Base-by-base conservation (phyloP, 2,888 invertebrate genomes). In the Malacosoma neustria region DNA sequence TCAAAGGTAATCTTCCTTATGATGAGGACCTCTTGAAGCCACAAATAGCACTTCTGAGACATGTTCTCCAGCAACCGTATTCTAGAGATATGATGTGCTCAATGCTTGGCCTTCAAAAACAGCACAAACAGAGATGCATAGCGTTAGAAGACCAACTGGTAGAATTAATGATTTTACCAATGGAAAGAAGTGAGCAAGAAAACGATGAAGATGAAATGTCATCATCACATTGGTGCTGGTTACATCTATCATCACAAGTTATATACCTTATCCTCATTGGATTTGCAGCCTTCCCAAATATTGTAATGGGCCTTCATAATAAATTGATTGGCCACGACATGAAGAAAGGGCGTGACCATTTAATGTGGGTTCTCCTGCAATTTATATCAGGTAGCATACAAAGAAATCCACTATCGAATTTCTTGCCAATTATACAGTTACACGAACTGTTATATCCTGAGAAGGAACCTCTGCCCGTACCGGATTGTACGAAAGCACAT, bases 281-380 rank as follows among this genome's bases (percentile, higher is more conserved):
- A 63, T 96, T 96, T 73, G 96, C 96, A 1, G 94, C 93, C 46
- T 98, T 98, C 63, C 94, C 96, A 22, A 95, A 95, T 61, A 94
- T 98, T 61, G 96, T 98, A 0, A 89, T 93, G 84, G 92, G 95
- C 0, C 87, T 98, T 22, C 94, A 96, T 67, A 93, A 94, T 40
- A 95, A 94, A 84, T 72, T 95, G 29, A 89, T 92, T 32, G 92
- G 92, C 4, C 88, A 93, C 49, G 95, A 96, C 60, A 86, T 97
- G 64, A 89, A 93, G 42, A 94, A 95, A 72, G 97, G 98, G 0
- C 87, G 99, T 34, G 98, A 98, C 75, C 97, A 99, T 59, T 84
- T 99, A n/a, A 99, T 99, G 98, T 99, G 99, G 98, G 94, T 97
- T 12, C 82, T 99, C 11, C 82, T 99, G 32, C 99, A 99, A 79